Percentiles rank a stretch among this genome's conserved stretches.
These are phyloP conservation scores for Gymnarchus niloticus DNA, from an alignment of 2,113 vertebrate genomes.

Conservation along the genomic window DNA sequence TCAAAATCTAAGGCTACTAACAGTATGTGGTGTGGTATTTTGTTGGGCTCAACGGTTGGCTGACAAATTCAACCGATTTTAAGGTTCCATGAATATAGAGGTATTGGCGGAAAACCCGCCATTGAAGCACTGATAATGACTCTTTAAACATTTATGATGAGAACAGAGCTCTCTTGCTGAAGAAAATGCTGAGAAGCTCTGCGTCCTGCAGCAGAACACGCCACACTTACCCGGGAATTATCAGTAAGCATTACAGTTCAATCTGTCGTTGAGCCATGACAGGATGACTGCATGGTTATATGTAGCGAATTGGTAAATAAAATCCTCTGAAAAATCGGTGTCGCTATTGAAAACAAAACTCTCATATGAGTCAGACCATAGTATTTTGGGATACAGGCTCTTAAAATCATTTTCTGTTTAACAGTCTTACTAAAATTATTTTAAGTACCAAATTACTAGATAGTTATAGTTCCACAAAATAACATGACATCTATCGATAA, in stretches of 20 bases:
- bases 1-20: neutral
- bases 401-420: neutral
- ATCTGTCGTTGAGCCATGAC: too few species aligned
- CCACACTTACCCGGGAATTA: too few species aligned
- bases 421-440: neutral
- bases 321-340: too few species aligned
- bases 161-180: too few species aligned
- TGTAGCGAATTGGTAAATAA: too few species aligned
- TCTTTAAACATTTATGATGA: too few species aligned
- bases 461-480: neutral
- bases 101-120: neutral
- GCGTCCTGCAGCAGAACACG: neutral
- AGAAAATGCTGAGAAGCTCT: too few species aligned
- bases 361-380: neutral
- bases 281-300: too few species aligned
- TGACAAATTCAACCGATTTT: neutral
- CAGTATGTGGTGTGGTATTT: slow-evolving; percentile 2
- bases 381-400: neutral
- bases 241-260: too few species aligned
- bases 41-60: neutral
- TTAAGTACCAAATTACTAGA: neutral
- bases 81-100: neutral
- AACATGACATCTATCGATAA: neutral
- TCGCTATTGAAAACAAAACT: too few species aligned
- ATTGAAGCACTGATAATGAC: neutral